Evolutionary conservation across 2,888 invertebrate species (phyloP), one percentile per base, ranked within the genome.

Genomic region (Eupithecia vulgata): DNA sequence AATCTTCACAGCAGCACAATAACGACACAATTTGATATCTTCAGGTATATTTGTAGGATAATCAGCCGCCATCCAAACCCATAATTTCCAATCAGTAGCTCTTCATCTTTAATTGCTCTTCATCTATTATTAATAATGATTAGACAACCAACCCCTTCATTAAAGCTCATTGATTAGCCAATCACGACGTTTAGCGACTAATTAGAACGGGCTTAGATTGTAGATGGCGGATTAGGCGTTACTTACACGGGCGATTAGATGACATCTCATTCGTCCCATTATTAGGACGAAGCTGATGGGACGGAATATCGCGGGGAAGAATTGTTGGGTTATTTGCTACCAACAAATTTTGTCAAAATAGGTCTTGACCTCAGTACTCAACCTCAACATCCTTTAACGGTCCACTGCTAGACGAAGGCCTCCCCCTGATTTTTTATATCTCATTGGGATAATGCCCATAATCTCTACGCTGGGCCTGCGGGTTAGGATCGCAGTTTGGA

Each of bases 141-240:
- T 12, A 12, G 57, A 21, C 13, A 25, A 12, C 45, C 57, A 57
- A 57, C 21, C 57, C 52, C 5, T 25, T 57, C 4, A 57, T 25
- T 57, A 25, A 52, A 57, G 57, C 13, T 25, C 12, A 57, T 57
- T 57, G 57, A 57, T 57, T 57, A 57, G 57, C 8, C n/a, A 52
- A 52, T 52, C 57, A 12, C 21, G 57, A 25, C 25, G 57, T 57
- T 57, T 25, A 57, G 57, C 25, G 25, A 25, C 12, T 57, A 57
- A 57, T 57, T 57, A 25, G 57, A 13, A 25, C 12, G 25, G 25
- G 25, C 25, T 25, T 25, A 57, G 25, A 25, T 25, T 1, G 25
- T 25, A 13, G 57, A 13, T 57, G 17, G 45, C 1, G 5, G 25
- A 25, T 57, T 57, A 57, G 25, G 21, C 13, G 25, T 1, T 13